Evolutionary conservation across 2,888 invertebrate genomes (phyloP).

Genomic region (Phyllotreta striolata): DNA sequence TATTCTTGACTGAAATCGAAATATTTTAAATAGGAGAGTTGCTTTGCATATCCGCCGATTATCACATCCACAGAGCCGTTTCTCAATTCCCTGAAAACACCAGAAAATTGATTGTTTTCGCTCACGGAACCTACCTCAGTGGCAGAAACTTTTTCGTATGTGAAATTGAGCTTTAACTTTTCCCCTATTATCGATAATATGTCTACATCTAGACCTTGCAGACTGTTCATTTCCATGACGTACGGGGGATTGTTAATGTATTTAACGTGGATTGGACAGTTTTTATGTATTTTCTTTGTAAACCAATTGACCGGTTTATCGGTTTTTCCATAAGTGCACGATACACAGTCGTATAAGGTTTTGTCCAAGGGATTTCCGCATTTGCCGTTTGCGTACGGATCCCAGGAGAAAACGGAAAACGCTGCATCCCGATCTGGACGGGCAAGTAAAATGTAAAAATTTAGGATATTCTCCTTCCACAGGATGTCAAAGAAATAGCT

Average conservation of each 20-base stretch:
- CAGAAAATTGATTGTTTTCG: not conserved
- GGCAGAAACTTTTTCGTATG: not conserved
- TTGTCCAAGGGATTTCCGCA: conserved; percentile 22
- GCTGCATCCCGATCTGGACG: conserved; percentile 23
- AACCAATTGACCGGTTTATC: conserved; percentile 25
- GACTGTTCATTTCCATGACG: not conserved
- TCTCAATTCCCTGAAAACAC: conserved; percentile 15
- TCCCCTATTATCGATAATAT: conserved; percentile 18
- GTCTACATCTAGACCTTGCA: conserved; percentile 23
- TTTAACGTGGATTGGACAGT: conserved; percentile 28
- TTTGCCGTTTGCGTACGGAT: conserved; percentile 19
- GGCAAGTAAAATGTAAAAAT: conserved; percentile 27
- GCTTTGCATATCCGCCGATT: conserved; percentile 32
- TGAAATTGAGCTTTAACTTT: conserved; percentile 18
- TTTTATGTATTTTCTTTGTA: conserved; percentile 21
- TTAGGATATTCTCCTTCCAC: conserved; percentile 22
- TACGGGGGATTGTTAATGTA: conserved; percentile 21
- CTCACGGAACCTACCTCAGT: not conserved
- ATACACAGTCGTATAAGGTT: not conserved
- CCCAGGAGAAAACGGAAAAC: conserved; percentile 31
- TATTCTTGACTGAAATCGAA: conserved; percentile 28
- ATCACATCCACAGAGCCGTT: conserved; percentile 30
- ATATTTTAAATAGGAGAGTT: not conserved
- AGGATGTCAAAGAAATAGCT: conserved; percentile 10
- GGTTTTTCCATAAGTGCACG: conserved; percentile 30